phyloP scores from a whole-genome alignment of 2,113 vertebrate genomes.

The Otolemur garnettii region DNA sequence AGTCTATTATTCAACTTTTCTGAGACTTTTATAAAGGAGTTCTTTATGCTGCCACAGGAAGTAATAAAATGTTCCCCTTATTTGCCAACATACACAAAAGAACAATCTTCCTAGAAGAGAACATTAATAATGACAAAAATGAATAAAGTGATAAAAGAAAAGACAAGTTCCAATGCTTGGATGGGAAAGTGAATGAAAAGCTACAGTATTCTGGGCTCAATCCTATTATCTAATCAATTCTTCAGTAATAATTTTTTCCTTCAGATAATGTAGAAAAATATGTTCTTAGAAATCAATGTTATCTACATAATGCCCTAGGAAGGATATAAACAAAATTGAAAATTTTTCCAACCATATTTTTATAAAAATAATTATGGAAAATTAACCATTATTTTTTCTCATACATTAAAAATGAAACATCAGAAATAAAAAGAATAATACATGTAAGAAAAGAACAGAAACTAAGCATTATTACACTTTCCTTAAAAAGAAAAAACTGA shows the following conservation, averaged over 20 bases:
- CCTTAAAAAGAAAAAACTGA: not conserved
- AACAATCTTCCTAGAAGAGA: not conserved
- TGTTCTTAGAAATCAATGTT: constrained; percentile 1
- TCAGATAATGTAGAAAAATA: not conserved
- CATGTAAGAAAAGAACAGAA: not conserved
- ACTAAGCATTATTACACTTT: not conserved
- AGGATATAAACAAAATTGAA: not conserved
- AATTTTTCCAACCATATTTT: not conserved
- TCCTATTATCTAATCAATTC: not conserved
- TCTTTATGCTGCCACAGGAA: not conserved
- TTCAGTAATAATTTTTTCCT: constrained; percentile 50
- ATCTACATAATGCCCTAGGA: not conserved
- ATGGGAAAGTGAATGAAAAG: not conserved
- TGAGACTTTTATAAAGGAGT: not conserved
- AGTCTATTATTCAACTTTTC: not conserved
- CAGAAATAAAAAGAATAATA: not conserved
- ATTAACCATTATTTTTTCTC: not conserved
- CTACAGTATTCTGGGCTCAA: not conserved
- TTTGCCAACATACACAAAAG: not conserved
- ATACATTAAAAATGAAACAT: not conserved
- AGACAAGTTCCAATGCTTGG: not conserved
- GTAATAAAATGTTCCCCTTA: not conserved
- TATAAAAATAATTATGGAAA: constrained; percentile 16
- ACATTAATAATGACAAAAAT: constrained; percentile 24
- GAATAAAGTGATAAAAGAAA: not conserved